A percentile compares a stretch with the other conserved stretches of the same genome.
Evolutionary conservation across 2,888 invertebrate species (phyloP).

Genomic region (Ectemnius cavifrons): DNA sequence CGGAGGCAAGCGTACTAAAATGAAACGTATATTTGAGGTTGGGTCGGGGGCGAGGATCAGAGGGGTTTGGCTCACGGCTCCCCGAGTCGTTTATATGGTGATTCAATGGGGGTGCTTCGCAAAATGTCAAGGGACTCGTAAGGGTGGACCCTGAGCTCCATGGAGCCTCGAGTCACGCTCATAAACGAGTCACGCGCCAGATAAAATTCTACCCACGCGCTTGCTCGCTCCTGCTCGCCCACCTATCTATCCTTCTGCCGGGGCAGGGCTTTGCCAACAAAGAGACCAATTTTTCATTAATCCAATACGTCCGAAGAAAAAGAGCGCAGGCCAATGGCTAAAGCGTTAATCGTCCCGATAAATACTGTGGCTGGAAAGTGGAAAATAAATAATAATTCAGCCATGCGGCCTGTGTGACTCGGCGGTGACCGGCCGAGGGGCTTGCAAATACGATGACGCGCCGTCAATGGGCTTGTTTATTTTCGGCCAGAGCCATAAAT

Average conservation of each 20-base stretch:
- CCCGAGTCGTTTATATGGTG: conserved; percentile 74
- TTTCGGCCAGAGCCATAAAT: no score
- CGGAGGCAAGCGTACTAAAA: conserved; percentile 58
- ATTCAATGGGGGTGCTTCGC: conserved; percentile 73
- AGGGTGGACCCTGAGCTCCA: conserved; percentile 60
- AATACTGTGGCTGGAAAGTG: no score
- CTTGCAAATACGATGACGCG: no score
- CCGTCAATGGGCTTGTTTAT: no score
- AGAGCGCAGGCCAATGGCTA: no score
- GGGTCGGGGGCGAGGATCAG: conserved; percentile 59
- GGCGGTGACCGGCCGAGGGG: no score
- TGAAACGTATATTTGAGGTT: conserved; percentile 74
- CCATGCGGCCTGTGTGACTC: no score
- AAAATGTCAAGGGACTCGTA: conserved; percentile 74
- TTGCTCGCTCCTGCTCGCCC: conserved; percentile 16
- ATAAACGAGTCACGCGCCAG: conserved; percentile 47
- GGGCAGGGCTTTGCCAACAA: neutral
- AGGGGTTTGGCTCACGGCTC: conserved; percentile 66
- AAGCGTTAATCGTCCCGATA: no score
- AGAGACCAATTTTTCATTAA: neutral
- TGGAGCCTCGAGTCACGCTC: conserved; percentile 39
- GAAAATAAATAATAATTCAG: no score
- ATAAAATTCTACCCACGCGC: conserved; percentile 56
- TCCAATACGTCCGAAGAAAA: no score
- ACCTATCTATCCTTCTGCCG: neutral